These are phyloP conservation scores for Timema cristinae DNA, from an alignment of 2,888 invertebrate species.

Conservation along the genomic window DNA sequence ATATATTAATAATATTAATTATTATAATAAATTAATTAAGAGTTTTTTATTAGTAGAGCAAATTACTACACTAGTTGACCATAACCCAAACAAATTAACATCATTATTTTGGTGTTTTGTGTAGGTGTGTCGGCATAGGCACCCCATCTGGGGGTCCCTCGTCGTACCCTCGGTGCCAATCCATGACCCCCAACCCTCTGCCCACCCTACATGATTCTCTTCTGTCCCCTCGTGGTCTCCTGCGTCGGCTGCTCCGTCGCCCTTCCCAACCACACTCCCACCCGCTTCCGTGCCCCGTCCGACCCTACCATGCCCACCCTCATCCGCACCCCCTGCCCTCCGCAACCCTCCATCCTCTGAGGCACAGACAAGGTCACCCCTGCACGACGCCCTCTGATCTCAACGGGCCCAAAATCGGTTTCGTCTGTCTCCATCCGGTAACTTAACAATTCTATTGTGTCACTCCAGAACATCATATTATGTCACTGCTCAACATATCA, in stretches of 20 bases:
- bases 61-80: too few species aligned
- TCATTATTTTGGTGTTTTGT: constrained; percentile 9
- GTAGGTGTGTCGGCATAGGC: constrained; percentile 38
- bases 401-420: constrained; percentile 44
- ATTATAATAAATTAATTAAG: too few species aligned
- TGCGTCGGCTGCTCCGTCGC: constrained; percentile 64
- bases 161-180: constrained; percentile 58
- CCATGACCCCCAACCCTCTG: constrained; percentile 33
- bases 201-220: constrained; percentile 25
- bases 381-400: constrained; percentile 41
- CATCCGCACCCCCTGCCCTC: constrained; percentile 59
- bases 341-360: constrained; percentile 32
- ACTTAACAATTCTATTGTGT: not conserved
- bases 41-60: too few species aligned
- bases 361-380: constrained; percentile 40
- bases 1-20: too few species aligned
- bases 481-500: too few species aligned
- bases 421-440: constrained; percentile 45
- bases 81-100: not conserved
- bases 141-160: constrained; percentile 64
- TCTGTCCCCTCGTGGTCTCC: constrained; percentile 59
- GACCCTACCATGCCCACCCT: constrained; percentile 67
- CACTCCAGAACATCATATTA: too few species aligned
- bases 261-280: constrained; percentile 68
- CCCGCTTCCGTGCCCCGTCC: constrained; percentile 63